A percentile compares a stretch with the other conserved stretches of the same genome.
Evolutionary conservation across 1,140 invertebrate species (phyloP).

Genomic region (Propsilocerus akamusi): DNA sequence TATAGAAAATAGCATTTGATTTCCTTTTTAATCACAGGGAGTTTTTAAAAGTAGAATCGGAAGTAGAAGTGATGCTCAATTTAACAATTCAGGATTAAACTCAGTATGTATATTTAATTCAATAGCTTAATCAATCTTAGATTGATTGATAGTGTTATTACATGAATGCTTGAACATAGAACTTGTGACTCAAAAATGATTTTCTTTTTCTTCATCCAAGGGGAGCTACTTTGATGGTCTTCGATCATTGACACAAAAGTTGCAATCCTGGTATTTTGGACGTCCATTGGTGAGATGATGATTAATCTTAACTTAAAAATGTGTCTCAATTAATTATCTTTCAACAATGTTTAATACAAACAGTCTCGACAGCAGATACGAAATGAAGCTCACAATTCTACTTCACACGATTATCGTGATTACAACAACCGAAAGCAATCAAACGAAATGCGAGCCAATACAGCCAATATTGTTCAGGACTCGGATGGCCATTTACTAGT

Average conservation of each 20-base stretch:
- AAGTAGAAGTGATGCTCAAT: not conserved
- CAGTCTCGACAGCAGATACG: not conserved
- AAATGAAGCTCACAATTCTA: not conserved
- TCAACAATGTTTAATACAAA: not conserved
- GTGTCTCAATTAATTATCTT: not conserved
- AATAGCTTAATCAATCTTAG: too few relatives aligned
- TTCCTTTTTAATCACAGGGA: not conserved
- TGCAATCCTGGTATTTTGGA: not conserved
- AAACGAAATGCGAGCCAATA: slow-evolving; percentile 13
- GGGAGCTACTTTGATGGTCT: slow-evolving; percentile 1
- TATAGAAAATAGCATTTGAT: too few relatives aligned
- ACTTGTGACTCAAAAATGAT: too few relatives aligned
- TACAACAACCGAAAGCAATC: not conserved
- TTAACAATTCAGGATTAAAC: slow-evolving; percentile 1
- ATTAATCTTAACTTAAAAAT: not conserved
- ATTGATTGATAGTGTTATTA: too few relatives aligned
- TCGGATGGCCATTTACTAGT: slow-evolving; percentile 58
- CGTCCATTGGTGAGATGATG: not conserved
- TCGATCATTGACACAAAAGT: not conserved
- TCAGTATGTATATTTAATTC: not conserved
- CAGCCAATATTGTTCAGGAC: slow-evolving; percentile 43
- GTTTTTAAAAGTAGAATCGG: not conserved
- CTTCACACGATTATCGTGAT: not conserved
- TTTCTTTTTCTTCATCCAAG: not conserved
- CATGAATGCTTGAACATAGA: too few relatives aligned